phyloP scores from a whole-genome alignment of 2,113 vertebrate species.

The pig (Sus scrofa) region DNA sequence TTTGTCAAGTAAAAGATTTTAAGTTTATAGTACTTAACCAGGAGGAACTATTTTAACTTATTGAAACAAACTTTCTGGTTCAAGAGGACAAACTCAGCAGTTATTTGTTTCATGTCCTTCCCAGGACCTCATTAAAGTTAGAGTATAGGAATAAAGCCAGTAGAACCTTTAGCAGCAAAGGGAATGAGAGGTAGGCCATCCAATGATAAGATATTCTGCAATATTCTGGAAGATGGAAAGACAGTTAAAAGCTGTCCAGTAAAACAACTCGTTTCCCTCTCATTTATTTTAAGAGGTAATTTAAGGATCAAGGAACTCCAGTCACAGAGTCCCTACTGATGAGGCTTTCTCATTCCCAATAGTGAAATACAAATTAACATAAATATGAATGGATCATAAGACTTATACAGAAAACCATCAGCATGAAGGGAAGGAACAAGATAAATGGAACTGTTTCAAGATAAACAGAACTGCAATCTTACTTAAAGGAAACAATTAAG shows the following conservation, averaged over 20 bases:
- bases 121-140: not conserved
- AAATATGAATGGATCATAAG: not conserved
- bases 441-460: not conserved
- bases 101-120: not conserved
- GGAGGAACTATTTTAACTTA: not conserved
- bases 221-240: not conserved
- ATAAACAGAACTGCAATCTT: not conserved
- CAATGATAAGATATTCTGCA: not conserved
- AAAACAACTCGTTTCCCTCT: not conserved
- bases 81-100: not conserved
- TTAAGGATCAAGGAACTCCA: not conserved
- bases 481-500: not conserved
- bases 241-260: not conserved
- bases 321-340: not conserved
- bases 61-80: not conserved
- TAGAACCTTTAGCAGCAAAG: not conserved
- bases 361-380: not conserved
- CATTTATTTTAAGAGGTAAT: not conserved
- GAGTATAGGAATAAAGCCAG: not conserved
- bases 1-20: not conserved
- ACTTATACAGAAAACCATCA: conserved; percentile 9
- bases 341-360: not conserved
- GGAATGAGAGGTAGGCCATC: not conserved
- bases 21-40: not conserved
- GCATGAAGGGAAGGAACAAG: not conserved